Base-by-base conservation (phyloP, 2,797 vertebrate species). In the Dicrostonyx torquatus region DNA sequence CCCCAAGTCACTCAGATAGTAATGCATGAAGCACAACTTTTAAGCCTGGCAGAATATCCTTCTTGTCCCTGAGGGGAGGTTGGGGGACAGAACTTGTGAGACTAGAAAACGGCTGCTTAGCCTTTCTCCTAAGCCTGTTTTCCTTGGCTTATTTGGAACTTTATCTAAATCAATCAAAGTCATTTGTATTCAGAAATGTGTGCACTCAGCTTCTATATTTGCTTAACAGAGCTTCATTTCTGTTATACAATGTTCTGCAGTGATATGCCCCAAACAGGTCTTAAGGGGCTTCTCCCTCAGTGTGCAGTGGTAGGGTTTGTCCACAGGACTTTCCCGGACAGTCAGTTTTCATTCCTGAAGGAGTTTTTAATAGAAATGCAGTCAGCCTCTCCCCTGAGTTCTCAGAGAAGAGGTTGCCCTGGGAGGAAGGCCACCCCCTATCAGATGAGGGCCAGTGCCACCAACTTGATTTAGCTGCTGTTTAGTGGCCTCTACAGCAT, bases 151-250 rank as follows among this genome's bases (percentile, higher is more conserved):
- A 70, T 90, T 93, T 91, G 90, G 43, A 87, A 50, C 29, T 12
- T 87, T n/a, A 37, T 82, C 17, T 45, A 79, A 86, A 53, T 1
- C 7, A 79, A 40, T 86, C 58, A 87, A 73, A 90, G 48, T 24
- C 73, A 18, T 43, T 55, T 87, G 26, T 93, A 87, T 78, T 91
- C 43, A 88, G 50, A 95, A 79, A 92, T 88, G 50, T 9, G 58
- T 50, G 20, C 20, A 50, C 82, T 68, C 68, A 89, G 70, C 60
- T 94, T n/a, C 48, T 87, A 48, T 58, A 48, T 94, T n/a, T 93
- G 64, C 53, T 86, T 37, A 91, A 18, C n/a, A 75, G 78, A 87
- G 73, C 58, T 96, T 95, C 55, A 76, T 95, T 94, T 95, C 37
- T 45, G 0, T 87, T 88, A 53, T 68, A 37, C 50, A 93, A 75